These are phyloP conservation scores for Cheilinus undulatus DNA, from an alignment of 2,113 vertebrate genomes.

Conservation along the genomic window DNA sequence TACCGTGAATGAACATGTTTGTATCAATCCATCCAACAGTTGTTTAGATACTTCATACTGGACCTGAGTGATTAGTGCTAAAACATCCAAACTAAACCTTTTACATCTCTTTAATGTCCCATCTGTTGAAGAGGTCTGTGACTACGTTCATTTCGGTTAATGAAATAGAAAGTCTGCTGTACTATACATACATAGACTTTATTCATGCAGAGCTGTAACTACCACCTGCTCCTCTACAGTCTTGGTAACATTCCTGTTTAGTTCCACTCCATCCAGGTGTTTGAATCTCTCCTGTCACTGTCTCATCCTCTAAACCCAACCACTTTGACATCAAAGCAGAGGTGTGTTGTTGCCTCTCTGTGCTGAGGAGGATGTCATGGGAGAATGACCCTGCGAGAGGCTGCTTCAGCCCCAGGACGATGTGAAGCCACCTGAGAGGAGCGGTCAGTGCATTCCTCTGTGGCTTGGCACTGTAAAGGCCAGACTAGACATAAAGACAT, in stretches of 20 bases:
- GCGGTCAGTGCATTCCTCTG: slow-evolving; percentile 66
- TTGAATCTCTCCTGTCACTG: slow-evolving; percentile 42
- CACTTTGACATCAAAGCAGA: slow-evolving; percentile 73
- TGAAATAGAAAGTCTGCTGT: too few relatives aligned
- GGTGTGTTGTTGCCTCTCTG: slow-evolving; percentile 64
- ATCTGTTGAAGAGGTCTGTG: too few relatives aligned
- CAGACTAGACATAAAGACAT: slow-evolving; percentile 19
- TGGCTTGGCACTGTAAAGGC: slow-evolving; percentile 26
- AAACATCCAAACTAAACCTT: too few relatives aligned
- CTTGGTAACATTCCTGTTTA: slow-evolving; percentile 51
- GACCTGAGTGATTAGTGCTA: too few relatives aligned
- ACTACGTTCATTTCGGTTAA: too few relatives aligned
- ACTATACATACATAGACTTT: too few relatives aligned
- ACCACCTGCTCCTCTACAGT: slow-evolving; percentile 1
- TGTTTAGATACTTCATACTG: too few relatives aligned
- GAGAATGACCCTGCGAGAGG: slow-evolving; percentile 70
- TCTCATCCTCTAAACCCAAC: slow-evolving; percentile 53
- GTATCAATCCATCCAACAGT: too few relatives aligned
- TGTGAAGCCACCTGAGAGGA: slow-evolving; percentile 63
- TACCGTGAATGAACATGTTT: too few relatives aligned
- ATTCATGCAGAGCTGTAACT: too few relatives aligned
- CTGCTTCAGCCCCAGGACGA: slow-evolving; percentile 57
- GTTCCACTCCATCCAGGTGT: slow-evolving; percentile 70
- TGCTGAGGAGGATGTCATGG: slow-evolving; percentile 65
- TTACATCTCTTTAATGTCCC: too few relatives aligned